A percentile compares a stretch with the other conserved stretches of the same genome.
Evolutionary conservation across 2,888 invertebrate species (phyloP).

Genomic region (Tipula confusa): DNA sequence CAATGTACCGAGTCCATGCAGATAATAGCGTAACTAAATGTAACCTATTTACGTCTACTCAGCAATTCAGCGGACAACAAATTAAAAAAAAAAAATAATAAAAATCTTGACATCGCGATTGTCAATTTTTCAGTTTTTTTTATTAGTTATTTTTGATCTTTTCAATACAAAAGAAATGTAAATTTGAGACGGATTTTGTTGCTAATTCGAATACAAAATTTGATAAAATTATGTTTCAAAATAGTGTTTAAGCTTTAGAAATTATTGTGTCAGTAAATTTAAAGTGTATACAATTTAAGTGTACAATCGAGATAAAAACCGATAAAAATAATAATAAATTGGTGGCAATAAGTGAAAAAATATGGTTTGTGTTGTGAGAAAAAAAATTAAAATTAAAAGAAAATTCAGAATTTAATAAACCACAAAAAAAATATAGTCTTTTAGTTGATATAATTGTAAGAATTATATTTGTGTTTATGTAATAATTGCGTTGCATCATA

Average conservation of each 20-base stretch:
- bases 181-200: neutral
- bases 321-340: neutral
- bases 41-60: neutral
- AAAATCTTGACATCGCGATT: neutral
- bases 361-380: neutral
- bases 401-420: neutral
- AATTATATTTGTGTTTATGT: neutral
- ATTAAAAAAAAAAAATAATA: neutral
- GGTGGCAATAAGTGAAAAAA: neutral
- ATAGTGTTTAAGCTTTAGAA: neutral
- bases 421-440: neutral
- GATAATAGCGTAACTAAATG: neutral
- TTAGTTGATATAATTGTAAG: neutral
- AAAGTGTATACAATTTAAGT: neutral
- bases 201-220: neutral
- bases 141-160: neutral
- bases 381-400: neutral
- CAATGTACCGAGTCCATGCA: neutral
- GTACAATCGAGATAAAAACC: neutral
- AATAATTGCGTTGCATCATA: neutral
- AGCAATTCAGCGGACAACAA: neutral
- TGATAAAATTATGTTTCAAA: neutral
- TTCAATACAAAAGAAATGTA: neutral
- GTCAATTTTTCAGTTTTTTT: neutral
- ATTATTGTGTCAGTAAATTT: neutral